phyloP scores from a whole-genome alignment of 2,113 vertebrate species.

The Pyxicephalus adspersus region DNA sequence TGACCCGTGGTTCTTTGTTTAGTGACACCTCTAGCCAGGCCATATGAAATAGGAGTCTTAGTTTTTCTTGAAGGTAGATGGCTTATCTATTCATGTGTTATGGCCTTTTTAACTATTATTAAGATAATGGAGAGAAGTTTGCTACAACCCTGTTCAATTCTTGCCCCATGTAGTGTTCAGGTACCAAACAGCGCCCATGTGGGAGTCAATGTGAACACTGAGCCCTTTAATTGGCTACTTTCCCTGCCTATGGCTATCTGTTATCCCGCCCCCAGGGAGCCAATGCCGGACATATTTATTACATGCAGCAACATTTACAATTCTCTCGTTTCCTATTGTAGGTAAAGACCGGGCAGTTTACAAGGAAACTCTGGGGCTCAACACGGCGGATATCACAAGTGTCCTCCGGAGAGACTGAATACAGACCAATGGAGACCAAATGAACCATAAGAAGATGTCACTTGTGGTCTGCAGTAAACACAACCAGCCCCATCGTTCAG shows the following conservation, averaged over 20 bases:
- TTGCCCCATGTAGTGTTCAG: too few relatives aligned
- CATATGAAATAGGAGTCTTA: too few relatives aligned
- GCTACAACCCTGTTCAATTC: too few relatives aligned
- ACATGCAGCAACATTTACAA: too few relatives aligned
- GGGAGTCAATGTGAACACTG: neutral
- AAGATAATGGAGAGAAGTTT: too few relatives aligned
- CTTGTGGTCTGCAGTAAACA: neutral
- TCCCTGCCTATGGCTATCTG: neutral
- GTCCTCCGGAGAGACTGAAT: conserved; percentile 90
- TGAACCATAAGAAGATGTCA: conserved; percentile 11
- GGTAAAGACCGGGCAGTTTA: conserved; percentile 87
- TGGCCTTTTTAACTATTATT: too few relatives aligned
- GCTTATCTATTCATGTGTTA: too few relatives aligned
- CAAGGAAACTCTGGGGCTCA: conserved; percentile 86
- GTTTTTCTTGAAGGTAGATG: too few relatives aligned
- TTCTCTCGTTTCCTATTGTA: conserved; percentile 59
- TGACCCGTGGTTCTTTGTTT: too few relatives aligned
- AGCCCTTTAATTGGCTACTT: neutral
- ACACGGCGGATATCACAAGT: conserved; percentile 90
- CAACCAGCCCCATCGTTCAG: neutral
- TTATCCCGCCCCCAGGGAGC: neutral
- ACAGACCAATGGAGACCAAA: conserved; percentile 75
- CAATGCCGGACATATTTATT: too few relatives aligned
- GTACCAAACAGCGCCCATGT: too few relatives aligned
- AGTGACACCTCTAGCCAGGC: too few relatives aligned